A percentile compares a stretch with the other conserved stretches of the same genome.
phyloP scores from a whole-genome alignment of 2,888 invertebrate species.

The Stenchaetothrips biformis region DNA sequence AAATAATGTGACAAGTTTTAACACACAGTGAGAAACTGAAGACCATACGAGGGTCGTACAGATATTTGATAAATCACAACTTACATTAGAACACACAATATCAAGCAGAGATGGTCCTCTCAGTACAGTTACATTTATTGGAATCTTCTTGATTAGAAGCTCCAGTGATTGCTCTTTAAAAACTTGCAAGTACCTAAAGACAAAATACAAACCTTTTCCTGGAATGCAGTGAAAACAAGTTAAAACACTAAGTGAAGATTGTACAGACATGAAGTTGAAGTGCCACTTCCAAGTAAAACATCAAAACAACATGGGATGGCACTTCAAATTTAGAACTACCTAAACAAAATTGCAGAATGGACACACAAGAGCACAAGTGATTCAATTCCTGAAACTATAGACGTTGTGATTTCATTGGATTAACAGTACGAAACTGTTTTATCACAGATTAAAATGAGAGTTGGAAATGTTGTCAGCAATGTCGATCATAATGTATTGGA shows the following conservation, averaged over 20 bases:
- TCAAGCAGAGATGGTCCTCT: too few species aligned
- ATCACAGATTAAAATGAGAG: conserved; percentile 25
- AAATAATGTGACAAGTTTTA: neutral
- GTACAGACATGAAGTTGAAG: too few species aligned
- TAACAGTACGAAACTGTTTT: conserved; percentile 15
- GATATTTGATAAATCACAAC: neutral
- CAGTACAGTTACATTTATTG: neutral
- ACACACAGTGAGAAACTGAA: neutral
- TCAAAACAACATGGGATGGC: neutral
- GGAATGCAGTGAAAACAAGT: too few species aligned
- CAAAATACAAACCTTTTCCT: too few species aligned
- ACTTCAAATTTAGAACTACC: too few species aligned
- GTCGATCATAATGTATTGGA: neutral
- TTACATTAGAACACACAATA: neutral
- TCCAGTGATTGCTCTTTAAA: neutral
- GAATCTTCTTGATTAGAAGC: neutral
- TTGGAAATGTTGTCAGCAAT: neutral
- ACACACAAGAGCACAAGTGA: neutral
- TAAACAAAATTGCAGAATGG: neutral
- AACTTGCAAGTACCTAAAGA: too few species aligned
- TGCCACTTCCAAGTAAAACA: neutral
- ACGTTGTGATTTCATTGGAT: conserved; percentile 8
- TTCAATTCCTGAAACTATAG: neutral
- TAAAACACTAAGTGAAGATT: too few species aligned
- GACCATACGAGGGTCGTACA: neutral